Evolutionary conservation across 2,888 invertebrate genomes (phyloP), one percentile per base, ranked within the genome.

Genomic region (Cerastoderma edule): DNA sequence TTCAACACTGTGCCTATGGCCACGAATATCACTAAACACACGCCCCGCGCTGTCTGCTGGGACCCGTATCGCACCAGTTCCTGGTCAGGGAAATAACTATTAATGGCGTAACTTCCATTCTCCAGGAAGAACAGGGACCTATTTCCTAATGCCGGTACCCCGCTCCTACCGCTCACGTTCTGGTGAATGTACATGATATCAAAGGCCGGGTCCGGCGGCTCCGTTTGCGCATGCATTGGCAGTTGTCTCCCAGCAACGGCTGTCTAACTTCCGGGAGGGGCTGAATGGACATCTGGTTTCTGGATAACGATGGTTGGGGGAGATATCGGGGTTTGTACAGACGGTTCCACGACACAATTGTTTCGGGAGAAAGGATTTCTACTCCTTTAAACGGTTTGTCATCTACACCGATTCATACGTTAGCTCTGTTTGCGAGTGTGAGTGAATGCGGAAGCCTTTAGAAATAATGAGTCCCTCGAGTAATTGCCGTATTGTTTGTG

Each of bases 1-100:
- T 88, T 88, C 22, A 88, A 83, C 3, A 73, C 65, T 22, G 80
- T 72, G 22, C 87, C 88, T 24, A 84, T 72, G 4, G 85, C 76
- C 30, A 84, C 80, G 32, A 85, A 83, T 64, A 87, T 66, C 44
- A 86, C 68, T 19, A 87, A 74, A 54, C 83, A 83, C 4, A 87
- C 76, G 10, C 87, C 87, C 8, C 83, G 80, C 0, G 80, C 77
- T 1, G 83, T 83, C 28, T 82, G 71, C 30, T 70, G 74, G 13
- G 66, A 44, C 33, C 46, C 73, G 22, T 35, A 56, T 10, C 57
- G 64, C 3, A 50, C 44, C 30, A 74, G 67, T 24, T 74, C 78
- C 33, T 56, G 65, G 30, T 64, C 72, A 1, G 54, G 30, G 13
- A 67, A 67, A 65, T 48, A 67, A 44, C 54, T 68, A 33, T 53